phyloP scores from a whole-genome alignment of 1,140 invertebrate species.

The Mylabris phalerata region DNA sequence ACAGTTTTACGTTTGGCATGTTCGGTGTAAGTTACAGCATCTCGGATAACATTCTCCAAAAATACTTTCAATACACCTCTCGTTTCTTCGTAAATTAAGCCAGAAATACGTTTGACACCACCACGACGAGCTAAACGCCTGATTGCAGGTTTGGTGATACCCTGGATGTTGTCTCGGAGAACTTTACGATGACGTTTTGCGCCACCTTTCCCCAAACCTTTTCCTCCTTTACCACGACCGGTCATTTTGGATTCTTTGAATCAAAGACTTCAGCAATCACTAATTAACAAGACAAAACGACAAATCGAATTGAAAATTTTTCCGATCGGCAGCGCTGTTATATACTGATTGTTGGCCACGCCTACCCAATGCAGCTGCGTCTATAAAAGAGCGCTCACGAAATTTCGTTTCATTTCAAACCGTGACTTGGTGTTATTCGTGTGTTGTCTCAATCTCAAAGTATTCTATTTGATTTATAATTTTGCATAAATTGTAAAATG shows the following conservation, averaged over 20 bases:
- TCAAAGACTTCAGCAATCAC: no score
- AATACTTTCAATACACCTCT: conserved; percentile 68
- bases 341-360: no score
- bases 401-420: no score
- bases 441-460: no score
- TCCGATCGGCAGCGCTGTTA: no score
- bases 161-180: conserved; percentile 63
- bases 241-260: conserved; percentile 43
- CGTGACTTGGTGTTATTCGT: no score
- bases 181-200: conserved; percentile 64
- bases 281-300: no score
- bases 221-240: conserved; percentile 60
- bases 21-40: conserved; percentile 78
- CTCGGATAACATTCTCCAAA: conserved; percentile 71
- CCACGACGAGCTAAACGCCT: conserved; percentile 63
- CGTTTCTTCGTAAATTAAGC: conserved; percentile 67
- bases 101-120: conserved; percentile 65
- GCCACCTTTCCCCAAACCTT: conserved; percentile 61
- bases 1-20: conserved; percentile 77
- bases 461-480: no score
- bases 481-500: no score
- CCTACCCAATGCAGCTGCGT: no score
- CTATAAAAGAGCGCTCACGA: no score
- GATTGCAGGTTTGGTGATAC: conserved; percentile 40
- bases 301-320: no score